phyloP scores from a whole-genome alignment of 2,888 invertebrate species.

The Neoitamus cyanurus region DNA sequence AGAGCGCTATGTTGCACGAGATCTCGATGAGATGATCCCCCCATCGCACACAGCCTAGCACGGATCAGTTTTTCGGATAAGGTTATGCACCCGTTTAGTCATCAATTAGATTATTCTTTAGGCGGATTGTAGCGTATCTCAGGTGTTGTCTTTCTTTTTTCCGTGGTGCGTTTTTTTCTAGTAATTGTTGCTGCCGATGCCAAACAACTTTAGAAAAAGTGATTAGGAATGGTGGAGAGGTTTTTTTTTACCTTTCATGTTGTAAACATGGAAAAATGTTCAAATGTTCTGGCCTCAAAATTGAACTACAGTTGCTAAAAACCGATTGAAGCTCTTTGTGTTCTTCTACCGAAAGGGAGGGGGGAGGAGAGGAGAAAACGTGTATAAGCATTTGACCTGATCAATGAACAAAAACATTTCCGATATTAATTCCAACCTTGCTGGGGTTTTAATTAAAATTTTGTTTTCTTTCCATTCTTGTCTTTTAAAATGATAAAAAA shows the following conservation, averaged over 20 bases:
- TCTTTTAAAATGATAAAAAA: background rate
- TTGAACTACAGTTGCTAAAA: background rate
- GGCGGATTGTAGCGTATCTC: background rate
- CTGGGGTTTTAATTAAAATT: background rate
- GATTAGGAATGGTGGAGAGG: background rate
- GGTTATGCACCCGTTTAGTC: constrained; percentile 40
- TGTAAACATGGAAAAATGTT: background rate
- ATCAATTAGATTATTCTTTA: constrained; percentile 38
- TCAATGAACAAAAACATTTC: background rate
- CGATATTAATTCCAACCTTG: background rate
- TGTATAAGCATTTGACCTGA: background rate
- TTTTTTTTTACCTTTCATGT: background rate
- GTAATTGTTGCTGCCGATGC: background rate
- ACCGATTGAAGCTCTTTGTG: background rate
- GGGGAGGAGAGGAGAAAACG: background rate
- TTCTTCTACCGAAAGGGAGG: background rate
- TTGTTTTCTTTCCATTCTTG: background rate
- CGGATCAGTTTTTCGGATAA: constrained; percentile 23
- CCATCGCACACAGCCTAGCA: background rate
- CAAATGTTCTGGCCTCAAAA: background rate
- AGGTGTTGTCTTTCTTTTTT: background rate
- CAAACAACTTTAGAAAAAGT: background rate
- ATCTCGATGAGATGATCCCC: background rate
- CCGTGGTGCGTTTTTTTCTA: background rate
- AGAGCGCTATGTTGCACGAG: background rate